These are phyloP conservation scores for Bostrychus sinensis DNA, from an alignment of 2,113 vertebrate genomes.

Conservation along the genomic window DNA sequence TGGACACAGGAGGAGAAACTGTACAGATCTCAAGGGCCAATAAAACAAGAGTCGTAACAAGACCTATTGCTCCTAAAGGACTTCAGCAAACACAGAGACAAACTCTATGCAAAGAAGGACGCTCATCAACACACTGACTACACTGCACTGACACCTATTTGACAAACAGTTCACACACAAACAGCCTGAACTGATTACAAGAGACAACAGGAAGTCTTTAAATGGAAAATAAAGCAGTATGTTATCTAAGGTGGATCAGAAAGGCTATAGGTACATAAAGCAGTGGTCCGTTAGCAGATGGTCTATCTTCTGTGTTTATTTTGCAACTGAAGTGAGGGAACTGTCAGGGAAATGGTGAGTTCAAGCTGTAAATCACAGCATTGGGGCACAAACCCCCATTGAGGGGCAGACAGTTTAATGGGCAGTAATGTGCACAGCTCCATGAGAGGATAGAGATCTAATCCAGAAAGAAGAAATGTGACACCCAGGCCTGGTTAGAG, in stretches of 20 bases:
- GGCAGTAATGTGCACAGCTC: slow-evolving; percentile 63
- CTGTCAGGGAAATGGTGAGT: slow-evolving; percentile 48
- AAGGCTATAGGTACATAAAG: neutral
- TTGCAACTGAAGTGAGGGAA: slow-evolving; percentile 31
- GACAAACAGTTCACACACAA: slow-evolving; percentile 5
- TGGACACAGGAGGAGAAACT: too few species aligned
- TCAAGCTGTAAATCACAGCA: slow-evolving; percentile 70
- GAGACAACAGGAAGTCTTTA: neutral
- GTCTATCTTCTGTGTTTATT: slow-evolving; percentile 17
- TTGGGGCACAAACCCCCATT: slow-evolving; percentile 60
- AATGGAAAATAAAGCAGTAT: slow-evolving; percentile 7
- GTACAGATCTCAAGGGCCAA: too few species aligned
- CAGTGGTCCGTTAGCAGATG: slow-evolving; percentile 55
- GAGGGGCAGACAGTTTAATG: slow-evolving; percentile 74
- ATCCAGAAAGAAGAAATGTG: slow-evolving; percentile 68
- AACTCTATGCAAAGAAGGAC: slow-evolving; percentile 30
- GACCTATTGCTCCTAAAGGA: too few species aligned
- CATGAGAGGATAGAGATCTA: slow-evolving; percentile 57
- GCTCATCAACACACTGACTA: neutral
- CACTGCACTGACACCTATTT: neutral
- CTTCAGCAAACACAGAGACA: slow-evolving; percentile 9
- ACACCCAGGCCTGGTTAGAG: slow-evolving; percentile 44
- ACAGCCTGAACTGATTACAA: neutral
- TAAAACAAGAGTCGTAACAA: too few species aligned
- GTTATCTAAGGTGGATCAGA: neutral